A percentile compares a stretch with the other conserved stretches of the same genome.
phyloP scores from a whole-genome alignment of 1,140 invertebrate species.

The Drosophila mojavensis region DNA sequence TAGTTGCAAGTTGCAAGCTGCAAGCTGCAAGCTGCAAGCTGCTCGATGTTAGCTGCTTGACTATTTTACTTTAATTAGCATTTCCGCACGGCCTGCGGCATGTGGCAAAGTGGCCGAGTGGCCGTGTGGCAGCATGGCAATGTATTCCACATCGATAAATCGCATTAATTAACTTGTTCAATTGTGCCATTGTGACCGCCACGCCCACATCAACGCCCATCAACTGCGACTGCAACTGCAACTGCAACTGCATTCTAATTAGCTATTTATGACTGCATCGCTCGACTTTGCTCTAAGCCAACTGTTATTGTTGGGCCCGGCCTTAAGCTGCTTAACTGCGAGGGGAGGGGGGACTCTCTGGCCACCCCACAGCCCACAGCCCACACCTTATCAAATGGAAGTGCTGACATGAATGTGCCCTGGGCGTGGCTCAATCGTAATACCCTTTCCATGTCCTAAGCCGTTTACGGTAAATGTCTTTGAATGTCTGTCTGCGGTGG shows the following conservation, averaged over 20 bases:
- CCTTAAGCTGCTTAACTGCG: constrained; percentile 40
- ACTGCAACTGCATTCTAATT: constrained; percentile 63
- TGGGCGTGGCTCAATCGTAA: neutral
- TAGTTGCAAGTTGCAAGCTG: neutral
- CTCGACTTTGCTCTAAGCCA: constrained; percentile 19
- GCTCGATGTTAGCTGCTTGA: constrained; percentile 7
- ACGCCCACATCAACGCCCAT: constrained; percentile 44
- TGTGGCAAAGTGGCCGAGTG: neutral
- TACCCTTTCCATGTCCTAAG: too few species aligned
- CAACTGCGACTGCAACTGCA: constrained; percentile 10
- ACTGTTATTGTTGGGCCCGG: constrained; percentile 4
- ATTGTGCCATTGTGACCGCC: constrained; percentile 51
- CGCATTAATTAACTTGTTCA: constrained; percentile 81
- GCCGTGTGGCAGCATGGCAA: too few species aligned
- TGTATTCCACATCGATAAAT: constrained; percentile 76
- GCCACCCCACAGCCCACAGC: too few species aligned
- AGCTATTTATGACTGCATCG: constrained; percentile 38
- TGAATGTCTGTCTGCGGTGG: too few species aligned
- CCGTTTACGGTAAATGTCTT: too few species aligned
- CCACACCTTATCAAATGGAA: neutral
- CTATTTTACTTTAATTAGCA: constrained; percentile 79
- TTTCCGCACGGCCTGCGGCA: constrained; percentile 57
- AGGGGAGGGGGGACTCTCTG: too few species aligned
- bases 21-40: constrained; percentile 1
- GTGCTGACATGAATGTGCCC: neutral